Evolutionary conservation across 2,113 vertebrate genomes (phyloP).

Genomic region (Nannobrachium achirus): DNA sequence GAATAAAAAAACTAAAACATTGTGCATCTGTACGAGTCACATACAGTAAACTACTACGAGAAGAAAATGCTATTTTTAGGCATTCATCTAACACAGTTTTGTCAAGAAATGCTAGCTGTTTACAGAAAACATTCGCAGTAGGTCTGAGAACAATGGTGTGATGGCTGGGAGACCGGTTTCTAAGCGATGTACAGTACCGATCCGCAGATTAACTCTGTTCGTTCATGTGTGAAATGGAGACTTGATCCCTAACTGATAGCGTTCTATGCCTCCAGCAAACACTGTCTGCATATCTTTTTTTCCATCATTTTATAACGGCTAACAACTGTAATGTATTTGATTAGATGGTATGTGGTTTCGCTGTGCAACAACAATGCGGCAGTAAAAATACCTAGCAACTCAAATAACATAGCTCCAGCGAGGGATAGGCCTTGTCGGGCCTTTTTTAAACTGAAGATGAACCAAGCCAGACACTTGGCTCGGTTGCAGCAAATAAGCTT

Average conservation of each 20-base stretch:
- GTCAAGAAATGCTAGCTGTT: conserved; percentile 44
- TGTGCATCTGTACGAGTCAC: conserved; percentile 27
- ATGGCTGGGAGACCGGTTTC: conserved; percentile 38
- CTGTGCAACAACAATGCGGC: conserved; percentile 36
- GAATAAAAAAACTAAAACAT: conserved; percentile 32
- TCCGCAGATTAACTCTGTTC: conserved; percentile 80
- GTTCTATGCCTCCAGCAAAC: conserved; percentile 67
- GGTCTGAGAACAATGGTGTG: conserved; percentile 53
- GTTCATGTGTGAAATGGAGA: conserved; percentile 84
- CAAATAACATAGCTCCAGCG: conserved; percentile 44
- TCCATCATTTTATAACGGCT: conserved; percentile 56
- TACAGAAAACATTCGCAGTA: conserved; percentile 48
- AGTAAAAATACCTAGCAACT: conserved; percentile 62
- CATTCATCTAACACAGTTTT: conserved; percentile 41
- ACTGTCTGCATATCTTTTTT: conserved; percentile 59
- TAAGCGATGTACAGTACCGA: conserved; percentile 75
- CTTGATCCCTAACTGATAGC: conserved; percentile 78
- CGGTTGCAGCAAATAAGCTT: conserved; percentile 65
- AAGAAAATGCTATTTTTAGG: conserved; percentile 13
- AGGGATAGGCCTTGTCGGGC: conserved; percentile 20
- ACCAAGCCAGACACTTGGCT: conserved; percentile 55
- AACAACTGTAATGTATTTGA: conserved; percentile 71
- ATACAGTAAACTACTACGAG: not conserved
- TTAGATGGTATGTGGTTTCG: conserved; percentile 68
- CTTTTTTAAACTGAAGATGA: conserved; percentile 55